Conservation (phyloP, 2,113 vertebrate genomes). For the Sceloporus tristichus region DNA sequence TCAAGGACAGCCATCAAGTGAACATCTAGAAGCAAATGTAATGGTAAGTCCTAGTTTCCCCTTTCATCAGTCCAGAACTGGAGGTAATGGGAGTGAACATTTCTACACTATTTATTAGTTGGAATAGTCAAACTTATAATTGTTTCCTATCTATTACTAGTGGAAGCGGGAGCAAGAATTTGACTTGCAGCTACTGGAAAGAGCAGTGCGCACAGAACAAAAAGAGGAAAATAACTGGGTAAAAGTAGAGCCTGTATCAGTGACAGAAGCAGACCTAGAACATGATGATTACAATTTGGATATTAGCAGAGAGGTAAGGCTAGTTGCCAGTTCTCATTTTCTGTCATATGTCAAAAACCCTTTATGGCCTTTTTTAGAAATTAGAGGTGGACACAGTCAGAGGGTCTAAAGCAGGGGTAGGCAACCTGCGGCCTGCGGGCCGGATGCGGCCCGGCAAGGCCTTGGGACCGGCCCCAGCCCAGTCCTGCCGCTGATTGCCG, state of each 20-base stretch:
- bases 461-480: too few relatives aligned
- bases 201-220: slow-evolving; percentile 87
- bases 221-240: slow-evolving; percentile 91
- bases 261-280: slow-evolving; percentile 89
- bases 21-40: slow-evolving; percentile 12
- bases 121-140: slow-evolving; percentile 62
- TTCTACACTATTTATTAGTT: slow-evolving; percentile 33
- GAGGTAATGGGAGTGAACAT: slow-evolving; percentile 30
- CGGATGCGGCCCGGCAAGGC: too few relatives aligned
- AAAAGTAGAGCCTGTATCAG: slow-evolving; percentile 79
- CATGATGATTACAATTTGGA: slow-evolving; percentile 93
- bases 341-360: background rate
- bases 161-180: slow-evolving; percentile 98
- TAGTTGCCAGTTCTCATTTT: background rate
- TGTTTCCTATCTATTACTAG: slow-evolving; percentile 85
- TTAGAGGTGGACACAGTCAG: too few relatives aligned
- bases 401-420: too few relatives aligned
- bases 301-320: slow-evolving; percentile 92
- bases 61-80: slow-evolving; percentile 3
- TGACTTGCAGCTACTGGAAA: slow-evolving; percentile 97
- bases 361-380: too few relatives aligned
- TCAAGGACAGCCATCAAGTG: slow-evolving; percentile 23
- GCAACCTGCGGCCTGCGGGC: too few relatives aligned
- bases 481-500: too few relatives aligned
- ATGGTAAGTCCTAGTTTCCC: slow-evolving; percentile 12